A percentile compares a stretch with the other conserved stretches of the same genome.
Evolutionary conservation across 2,797 vertebrate species (phyloP).

Genomic region (Dromococcyx pavoninus): DNA sequence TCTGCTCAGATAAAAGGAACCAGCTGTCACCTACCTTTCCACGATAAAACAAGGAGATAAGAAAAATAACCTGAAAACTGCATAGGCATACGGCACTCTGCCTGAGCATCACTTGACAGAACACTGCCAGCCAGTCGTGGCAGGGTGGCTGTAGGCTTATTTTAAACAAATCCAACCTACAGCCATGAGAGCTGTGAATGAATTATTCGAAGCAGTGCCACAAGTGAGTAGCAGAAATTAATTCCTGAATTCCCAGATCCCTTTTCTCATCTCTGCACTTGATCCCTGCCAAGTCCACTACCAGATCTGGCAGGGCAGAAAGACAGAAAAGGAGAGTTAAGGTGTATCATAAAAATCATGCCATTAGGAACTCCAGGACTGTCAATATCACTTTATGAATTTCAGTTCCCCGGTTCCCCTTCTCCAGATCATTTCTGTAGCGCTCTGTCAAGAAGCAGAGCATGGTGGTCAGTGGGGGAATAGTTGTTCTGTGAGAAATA

Average conservation of each 20-base stretch:
- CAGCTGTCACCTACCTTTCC: neutral
- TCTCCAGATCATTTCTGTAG: neutral
- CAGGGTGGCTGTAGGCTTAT: neutral
- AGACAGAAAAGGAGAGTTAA: neutral
- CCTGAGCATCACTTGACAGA: neutral
- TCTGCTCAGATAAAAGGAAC: neutral
- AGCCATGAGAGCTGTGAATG: neutral
- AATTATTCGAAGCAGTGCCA: neutral
- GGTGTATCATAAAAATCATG: neutral
- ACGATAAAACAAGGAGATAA: neutral
- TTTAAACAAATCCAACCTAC: neutral
- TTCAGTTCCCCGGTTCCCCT: neutral
- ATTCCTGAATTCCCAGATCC: neutral
- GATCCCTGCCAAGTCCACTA: neutral
- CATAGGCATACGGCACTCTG: neutral
- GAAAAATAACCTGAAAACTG: neutral
- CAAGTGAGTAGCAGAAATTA: neutral
- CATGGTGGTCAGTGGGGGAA: neutral
- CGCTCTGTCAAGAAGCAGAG: neutral
- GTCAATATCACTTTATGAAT: neutral
- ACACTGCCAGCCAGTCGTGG: neutral
- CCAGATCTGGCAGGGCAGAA: neutral
- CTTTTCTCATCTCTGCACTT: neutral
- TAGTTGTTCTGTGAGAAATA: rapidly evolving
- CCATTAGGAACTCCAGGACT: neutral